Evolutionary conservation across 2,797 vertebrate genomes (phyloP).

Genomic region (Chelidonichthys spinosus): DNA sequence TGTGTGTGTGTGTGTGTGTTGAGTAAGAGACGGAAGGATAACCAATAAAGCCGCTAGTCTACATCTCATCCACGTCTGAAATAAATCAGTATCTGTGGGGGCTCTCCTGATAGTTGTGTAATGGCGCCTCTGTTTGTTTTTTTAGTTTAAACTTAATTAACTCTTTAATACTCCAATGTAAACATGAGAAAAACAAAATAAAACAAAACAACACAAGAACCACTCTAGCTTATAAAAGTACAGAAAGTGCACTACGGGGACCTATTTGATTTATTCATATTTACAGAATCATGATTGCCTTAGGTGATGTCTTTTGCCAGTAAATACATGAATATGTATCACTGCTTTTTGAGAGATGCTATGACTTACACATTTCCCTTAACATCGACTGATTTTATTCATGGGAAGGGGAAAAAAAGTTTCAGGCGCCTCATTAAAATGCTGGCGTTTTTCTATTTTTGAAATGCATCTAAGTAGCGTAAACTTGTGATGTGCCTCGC

Average conservation of each 20-base stretch:
- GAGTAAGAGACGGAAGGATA: conserved; percentile 6
- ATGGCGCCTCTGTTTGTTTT: conserved; percentile 71
- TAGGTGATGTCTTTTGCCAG: conserved; percentile 68
- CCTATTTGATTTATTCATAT: conserved; percentile 79
- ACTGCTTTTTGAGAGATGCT: conserved; percentile 51
- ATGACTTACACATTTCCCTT: conserved; percentile 53
- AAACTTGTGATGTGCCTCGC: conserved; percentile 49
- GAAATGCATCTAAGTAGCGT: conserved; percentile 45
- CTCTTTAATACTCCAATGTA: conserved; percentile 75
- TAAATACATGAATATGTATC: conserved; percentile 80
- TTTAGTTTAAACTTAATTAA: conserved; percentile 78
- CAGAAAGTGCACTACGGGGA: conserved; percentile 68
- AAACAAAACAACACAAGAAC: conserved; percentile 64
- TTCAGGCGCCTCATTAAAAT: conserved; percentile 38
- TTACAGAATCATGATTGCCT: conserved; percentile 73
- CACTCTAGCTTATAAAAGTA: conserved; percentile 56
- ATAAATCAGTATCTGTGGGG: conserved; percentile 44
- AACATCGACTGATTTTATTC: conserved; percentile 32
- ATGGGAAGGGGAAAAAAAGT: conserved; percentile 26
- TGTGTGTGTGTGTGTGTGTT: conserved; percentile 22
- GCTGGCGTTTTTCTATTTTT: conserved; percentile 9
- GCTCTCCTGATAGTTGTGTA: conserved; percentile 62
- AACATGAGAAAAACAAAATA: conserved; percentile 69
- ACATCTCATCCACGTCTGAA: conserved; percentile 39
- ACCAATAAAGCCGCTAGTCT: conserved; percentile 21